Conservation (phyloP, 2,797 vertebrate genomes). For the Peromyscus nudipes region DNA sequence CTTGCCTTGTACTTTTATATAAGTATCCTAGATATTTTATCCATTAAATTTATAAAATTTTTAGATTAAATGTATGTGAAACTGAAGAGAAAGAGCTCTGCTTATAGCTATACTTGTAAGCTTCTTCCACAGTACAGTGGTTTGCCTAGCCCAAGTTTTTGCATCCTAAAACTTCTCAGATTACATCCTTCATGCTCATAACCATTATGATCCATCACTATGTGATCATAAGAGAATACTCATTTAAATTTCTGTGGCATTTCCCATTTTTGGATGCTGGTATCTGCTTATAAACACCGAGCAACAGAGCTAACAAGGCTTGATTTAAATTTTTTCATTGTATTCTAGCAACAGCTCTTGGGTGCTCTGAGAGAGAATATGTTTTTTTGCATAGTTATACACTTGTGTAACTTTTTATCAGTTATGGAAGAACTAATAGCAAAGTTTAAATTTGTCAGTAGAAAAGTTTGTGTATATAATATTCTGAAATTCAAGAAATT, state of each 20-base stretch:
- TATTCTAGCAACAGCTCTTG: neutral
- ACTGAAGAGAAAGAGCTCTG: neutral
- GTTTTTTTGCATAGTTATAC: neutral
- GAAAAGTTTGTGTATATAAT: neutral
- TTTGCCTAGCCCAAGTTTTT: neutral
- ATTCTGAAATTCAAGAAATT: neutral
- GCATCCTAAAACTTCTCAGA: neutral
- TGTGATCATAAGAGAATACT: neutral
- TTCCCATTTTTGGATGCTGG: slow-evolving; percentile 26
- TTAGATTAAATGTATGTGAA: neutral
- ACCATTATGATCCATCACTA: neutral
- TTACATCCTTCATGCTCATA: neutral
- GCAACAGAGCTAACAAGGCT: neutral
- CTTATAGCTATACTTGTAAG: neutral
- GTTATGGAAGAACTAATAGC: neutral
- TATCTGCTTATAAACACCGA: slow-evolving; percentile 42
- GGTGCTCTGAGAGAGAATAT: neutral
- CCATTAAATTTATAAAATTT: neutral
- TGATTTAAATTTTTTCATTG: slow-evolving; percentile 26
- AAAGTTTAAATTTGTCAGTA: neutral
- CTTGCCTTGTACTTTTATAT: neutral
- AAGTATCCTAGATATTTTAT: neutral
- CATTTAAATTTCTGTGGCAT: slow-evolving; percentile 19
- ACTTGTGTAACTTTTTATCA: slow-evolving; percentile 31
- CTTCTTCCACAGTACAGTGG: neutral